Conservation (phyloP, 2,113 vertebrate species). For the Reinhardtius hippoglossoides region DNA sequence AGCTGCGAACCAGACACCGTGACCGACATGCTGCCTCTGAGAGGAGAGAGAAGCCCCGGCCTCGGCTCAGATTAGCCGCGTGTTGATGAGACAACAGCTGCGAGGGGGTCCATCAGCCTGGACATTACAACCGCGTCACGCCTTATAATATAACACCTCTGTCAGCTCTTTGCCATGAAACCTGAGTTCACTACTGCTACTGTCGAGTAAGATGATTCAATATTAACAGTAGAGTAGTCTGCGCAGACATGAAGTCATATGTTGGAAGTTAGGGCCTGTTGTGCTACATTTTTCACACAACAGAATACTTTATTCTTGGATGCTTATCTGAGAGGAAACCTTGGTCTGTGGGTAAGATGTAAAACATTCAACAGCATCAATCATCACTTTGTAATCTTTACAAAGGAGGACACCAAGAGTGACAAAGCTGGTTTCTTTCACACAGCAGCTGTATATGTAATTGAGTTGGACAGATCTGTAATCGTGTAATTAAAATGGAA, state of each 20-base stretch:
- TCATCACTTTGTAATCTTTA: background rate
- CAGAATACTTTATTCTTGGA: no score
- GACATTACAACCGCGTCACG: conserved; percentile 49
- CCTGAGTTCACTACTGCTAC: conserved; percentile 54
- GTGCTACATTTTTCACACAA: background rate
- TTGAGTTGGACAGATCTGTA: conserved; percentile 31
- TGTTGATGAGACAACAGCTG: conserved; percentile 75
- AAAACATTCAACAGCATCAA: background rate
- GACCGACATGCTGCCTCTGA: conserved; percentile 62
- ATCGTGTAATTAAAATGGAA: conserved; percentile 40
- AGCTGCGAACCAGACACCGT: conserved; percentile 62
- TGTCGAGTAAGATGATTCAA: conserved; percentile 32
- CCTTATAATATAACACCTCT: conserved; percentile 74
- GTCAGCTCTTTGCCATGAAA: conserved; percentile 64
- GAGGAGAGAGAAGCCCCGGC: conserved; percentile 40
- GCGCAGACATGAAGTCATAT: background rate
- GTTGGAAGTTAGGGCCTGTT: background rate
- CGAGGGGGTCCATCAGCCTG: conserved; percentile 33
- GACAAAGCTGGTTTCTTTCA: conserved; percentile 4
- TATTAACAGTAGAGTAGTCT: conserved; percentile 12
- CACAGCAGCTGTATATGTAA: conserved; percentile 11
- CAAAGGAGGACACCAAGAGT: conserved; percentile 13
- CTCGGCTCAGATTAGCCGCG: conserved; percentile 48
- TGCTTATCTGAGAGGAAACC: background rate
- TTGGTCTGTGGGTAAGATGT: background rate